These are phyloP conservation scores for Scotopteryx bipunctaria DNA, from an alignment of 2,888 invertebrate genomes.

Conservation along the genomic window DNA sequence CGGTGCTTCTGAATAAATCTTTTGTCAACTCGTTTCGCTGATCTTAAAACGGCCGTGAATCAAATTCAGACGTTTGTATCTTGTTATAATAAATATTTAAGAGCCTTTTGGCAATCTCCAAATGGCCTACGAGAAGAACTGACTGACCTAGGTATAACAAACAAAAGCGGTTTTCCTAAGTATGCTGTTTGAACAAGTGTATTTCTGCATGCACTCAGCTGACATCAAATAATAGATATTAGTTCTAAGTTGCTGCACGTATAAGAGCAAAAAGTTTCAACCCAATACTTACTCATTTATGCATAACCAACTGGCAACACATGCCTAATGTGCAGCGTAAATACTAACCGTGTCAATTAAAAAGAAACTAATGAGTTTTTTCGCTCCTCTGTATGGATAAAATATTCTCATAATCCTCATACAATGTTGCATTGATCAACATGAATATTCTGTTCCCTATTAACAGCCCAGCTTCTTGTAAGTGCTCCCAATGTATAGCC, in stretches of 20 bases:
- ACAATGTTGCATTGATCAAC: constrained; percentile 4
- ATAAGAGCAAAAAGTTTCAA: too few species aligned
- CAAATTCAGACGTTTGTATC: constrained; percentile 1
- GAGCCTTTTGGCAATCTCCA: background rate
- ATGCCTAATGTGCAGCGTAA: too few species aligned
- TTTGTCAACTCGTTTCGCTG: constrained; percentile 18
- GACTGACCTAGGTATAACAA: too few species aligned
- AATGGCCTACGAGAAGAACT: background rate
- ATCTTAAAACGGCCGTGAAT: constrained; percentile 16
- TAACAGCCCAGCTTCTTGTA: constrained; percentile 1
- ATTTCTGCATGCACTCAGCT: too few species aligned
- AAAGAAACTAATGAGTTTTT: too few species aligned
- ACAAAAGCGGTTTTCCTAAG: background rate
- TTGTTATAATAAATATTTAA: constrained; percentile 13
- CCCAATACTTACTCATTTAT: too few species aligned
- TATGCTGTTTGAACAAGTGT: too few species aligned
- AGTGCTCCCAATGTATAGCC: constrained; percentile 6
- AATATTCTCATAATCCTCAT: background rate
- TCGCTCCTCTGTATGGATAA: background rate
- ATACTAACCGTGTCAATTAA: too few species aligned
- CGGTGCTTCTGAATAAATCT: constrained; percentile 21
- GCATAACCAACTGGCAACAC: too few species aligned
- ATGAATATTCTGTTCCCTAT: constrained; percentile 10
- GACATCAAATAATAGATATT: too few species aligned
- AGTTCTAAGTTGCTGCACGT: too few species aligned